phyloP scores from a whole-genome alignment of 1,140 invertebrate genomes.

The Temnothorax longispinosus region DNA sequence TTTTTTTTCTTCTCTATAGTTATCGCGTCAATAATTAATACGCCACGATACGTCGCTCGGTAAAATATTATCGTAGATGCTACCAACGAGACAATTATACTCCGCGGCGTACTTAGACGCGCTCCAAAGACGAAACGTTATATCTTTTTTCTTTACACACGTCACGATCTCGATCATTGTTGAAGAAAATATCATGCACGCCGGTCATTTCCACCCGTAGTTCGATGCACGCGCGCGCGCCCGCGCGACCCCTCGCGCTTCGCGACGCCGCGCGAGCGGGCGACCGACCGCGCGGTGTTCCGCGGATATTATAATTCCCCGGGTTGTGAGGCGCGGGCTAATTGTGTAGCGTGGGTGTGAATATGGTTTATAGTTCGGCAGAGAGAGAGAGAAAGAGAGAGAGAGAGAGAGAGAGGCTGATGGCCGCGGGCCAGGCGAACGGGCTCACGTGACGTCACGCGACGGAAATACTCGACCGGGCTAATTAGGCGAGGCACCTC shows the following conservation, averaged over 20 bases:
- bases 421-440: conserved; percentile 84
- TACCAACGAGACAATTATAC: conserved; percentile 27
- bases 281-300: conserved; percentile 6
- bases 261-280: not conserved
- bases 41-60: not conserved
- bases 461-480: conserved; percentile 84
- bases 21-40: conserved; percentile 27
- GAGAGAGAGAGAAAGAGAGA: conserved; percentile 39
- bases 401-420: conserved; percentile 73
- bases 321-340: conserved; percentile 78
- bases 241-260: not conserved
- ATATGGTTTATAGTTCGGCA: conserved; percentile 85
- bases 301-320: conserved; percentile 81
- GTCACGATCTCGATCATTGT: not conserved
- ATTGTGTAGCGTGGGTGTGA: conserved; percentile 85
- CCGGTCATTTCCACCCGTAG: not conserved
- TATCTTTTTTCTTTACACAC: not conserved
- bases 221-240: not conserved
- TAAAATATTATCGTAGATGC: not conserved
- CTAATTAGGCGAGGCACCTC: conserved; percentile 84
- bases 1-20: conserved; percentile 2
- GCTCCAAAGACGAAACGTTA: not conserved
- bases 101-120: not conserved
- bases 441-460: conserved; percentile 85
- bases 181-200: not conserved